Percentiles rank a stretch among this genome's conserved stretches.
These are phyloP conservation scores for Acronicta leporina DNA, from an alignment of 2,888 invertebrate species.

Conservation along the genomic window DNA sequence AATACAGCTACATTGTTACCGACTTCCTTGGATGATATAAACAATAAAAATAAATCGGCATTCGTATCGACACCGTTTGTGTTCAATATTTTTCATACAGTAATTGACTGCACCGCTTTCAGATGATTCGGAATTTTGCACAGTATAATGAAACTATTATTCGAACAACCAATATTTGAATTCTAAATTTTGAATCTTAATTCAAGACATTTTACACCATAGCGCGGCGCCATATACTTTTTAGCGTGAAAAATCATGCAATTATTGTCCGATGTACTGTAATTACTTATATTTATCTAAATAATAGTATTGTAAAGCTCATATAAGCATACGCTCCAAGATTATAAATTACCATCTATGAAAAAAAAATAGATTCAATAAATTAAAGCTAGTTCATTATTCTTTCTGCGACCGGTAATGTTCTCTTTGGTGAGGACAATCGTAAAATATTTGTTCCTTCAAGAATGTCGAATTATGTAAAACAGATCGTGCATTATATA, in stretches of 20 bases:
- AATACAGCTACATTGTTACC: slow-evolving; percentile 39
- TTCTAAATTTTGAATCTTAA: not conserved
- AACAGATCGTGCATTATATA: slow-evolving; percentile 48
- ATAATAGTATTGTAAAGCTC: slow-evolving; percentile 33
- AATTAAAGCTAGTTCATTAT: slow-evolving; percentile 57
- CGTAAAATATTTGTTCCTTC: slow-evolving; percentile 54
- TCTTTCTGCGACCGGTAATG: slow-evolving; percentile 48
- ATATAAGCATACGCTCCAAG: slow-evolving; percentile 53
- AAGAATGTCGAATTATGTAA: slow-evolving; percentile 62
- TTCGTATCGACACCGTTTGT: slow-evolving; percentile 27
- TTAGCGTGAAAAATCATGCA: too few relatives aligned
- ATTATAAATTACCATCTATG: slow-evolving; percentile 52
- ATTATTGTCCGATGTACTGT: too few relatives aligned
- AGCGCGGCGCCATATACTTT: too few relatives aligned
- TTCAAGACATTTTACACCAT: too few relatives aligned
- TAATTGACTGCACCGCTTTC: slow-evolving; percentile 1
- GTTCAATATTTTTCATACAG: slow-evolving; percentile 22
- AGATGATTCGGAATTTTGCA: not conserved
- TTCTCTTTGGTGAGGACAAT: slow-evolving; percentile 52
- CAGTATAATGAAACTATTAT: not conserved
- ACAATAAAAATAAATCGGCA: slow-evolving; percentile 32
- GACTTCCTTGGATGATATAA: slow-evolving; percentile 14
- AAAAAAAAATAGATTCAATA: slow-evolving; percentile 51
- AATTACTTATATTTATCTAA: not conserved
- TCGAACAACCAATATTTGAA: not conserved